These are phyloP conservation scores for Tuta absoluta DNA, from an alignment of 2,888 invertebrate genomes.

Conservation along the genomic window DNA sequence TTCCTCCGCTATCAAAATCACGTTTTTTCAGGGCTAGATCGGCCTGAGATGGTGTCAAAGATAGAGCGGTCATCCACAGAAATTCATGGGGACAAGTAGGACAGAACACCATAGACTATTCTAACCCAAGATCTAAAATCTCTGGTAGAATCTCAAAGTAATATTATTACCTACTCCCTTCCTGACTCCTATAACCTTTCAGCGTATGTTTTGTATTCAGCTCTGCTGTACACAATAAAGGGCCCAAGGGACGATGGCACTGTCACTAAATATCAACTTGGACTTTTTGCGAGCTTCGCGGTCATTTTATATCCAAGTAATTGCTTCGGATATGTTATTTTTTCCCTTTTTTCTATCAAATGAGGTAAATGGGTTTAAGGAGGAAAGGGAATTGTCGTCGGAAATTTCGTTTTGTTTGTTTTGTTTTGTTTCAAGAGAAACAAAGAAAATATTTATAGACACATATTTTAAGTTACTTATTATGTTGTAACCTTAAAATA, in stretches of 20 bases:
- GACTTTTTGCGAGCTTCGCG: constrained; percentile 43
- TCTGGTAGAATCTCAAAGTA: background rate
- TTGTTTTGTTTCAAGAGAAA: background rate
- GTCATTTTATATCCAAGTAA: constrained; percentile 31
- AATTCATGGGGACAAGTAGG: no score
- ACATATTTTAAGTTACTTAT: no score
- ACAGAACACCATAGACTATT: no score
- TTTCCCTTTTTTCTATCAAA: constrained; percentile 15
- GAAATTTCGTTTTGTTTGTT: constrained; percentile 9
- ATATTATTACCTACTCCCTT: constrained; percentile 1
- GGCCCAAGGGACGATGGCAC: constrained; percentile 45
- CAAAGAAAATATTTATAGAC: background rate
- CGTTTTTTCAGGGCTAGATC: no score
- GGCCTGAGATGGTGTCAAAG: no score
- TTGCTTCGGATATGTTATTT: constrained; percentile 34
- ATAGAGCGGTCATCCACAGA: no score
- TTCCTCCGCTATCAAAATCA: no score
- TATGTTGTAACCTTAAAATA: no score
- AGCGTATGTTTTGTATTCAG: constrained; percentile 55
- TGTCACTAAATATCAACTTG: constrained; percentile 64
- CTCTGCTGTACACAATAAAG: constrained; percentile 51
- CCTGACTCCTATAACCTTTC: constrained; percentile 15
- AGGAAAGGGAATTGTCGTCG: background rate
- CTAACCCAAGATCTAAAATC: background rate
- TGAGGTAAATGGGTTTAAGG: constrained; percentile 26